Conservation (phyloP, 2,888 invertebrate genomes). For the Macroteleia sp. region DNA sequence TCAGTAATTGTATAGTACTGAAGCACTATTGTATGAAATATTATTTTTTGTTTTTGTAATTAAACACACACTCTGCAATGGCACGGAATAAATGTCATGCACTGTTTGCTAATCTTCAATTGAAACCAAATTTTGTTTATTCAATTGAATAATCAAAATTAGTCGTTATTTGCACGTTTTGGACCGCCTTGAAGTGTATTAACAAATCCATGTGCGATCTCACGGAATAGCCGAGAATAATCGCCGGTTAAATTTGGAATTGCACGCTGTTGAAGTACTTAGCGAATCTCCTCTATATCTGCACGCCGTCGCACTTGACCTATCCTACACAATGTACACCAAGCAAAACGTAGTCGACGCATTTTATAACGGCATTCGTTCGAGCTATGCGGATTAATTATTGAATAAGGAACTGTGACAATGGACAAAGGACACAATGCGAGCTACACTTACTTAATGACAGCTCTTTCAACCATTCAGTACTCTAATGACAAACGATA, state of each 20-base stretch:
- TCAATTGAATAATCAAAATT: no score
- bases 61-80: no score
- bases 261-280: slow-evolving; percentile 67
- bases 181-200: slow-evolving; percentile 14
- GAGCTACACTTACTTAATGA: neutral
- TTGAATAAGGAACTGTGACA: slow-evolving; percentile 24
- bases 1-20: no score
- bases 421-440: slow-evolving; percentile 12
- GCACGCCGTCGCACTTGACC: slow-evolving; percentile 67
- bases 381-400: slow-evolving; percentile 18
- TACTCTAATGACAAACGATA: slow-evolving; percentile 3
- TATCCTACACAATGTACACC: slow-evolving; percentile 47
- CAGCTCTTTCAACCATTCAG: slow-evolving; percentile 11
- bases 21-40: no score
- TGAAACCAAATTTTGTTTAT: no score
- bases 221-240: slow-evolving; percentile 18
- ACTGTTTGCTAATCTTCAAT: no score
- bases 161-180: no score
- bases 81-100: no score
- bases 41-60: no score
- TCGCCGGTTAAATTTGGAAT: slow-evolving; percentile 8
- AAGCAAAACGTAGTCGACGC: slow-evolving; percentile 20
- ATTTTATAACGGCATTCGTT: slow-evolving; percentile 29
- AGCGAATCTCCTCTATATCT: slow-evolving; percentile 67
- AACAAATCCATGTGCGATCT: slow-evolving; percentile 28